phyloP scores from a whole-genome alignment of 2,888 invertebrate genomes.

The Synergus japonicus region DNA sequence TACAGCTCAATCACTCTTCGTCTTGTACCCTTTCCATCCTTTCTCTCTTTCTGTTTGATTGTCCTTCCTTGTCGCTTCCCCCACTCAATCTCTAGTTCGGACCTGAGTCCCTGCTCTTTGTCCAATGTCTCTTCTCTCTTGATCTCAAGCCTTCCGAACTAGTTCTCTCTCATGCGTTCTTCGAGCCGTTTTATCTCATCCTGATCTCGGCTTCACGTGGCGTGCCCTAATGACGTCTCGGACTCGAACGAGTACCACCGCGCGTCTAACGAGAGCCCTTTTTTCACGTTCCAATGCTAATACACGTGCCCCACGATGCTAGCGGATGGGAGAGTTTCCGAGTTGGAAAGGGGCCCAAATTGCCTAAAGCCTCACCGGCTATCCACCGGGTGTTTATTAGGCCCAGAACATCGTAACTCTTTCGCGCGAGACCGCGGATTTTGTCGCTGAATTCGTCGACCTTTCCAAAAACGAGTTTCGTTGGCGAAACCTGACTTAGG shows the following conservation, averaged over 20 bases:
- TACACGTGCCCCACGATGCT: slow-evolving; percentile 58
- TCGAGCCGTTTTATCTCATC: slow-evolving; percentile 63
- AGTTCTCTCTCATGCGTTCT: slow-evolving; percentile 46
- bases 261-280: slow-evolving; percentile 71
- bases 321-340: slow-evolving; percentile 3
- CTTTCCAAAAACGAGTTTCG: slow-evolving; percentile 28
- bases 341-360: slow-evolving; percentile 25
- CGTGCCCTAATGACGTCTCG: slow-evolving; percentile 75
- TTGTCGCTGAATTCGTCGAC: slow-evolving; percentile 41
- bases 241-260: slow-evolving; percentile 67
- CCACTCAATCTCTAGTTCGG: slow-evolving; percentile 29
- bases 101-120: slow-evolving; percentile 35
- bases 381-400: slow-evolving; percentile 30
- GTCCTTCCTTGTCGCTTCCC: slow-evolving; percentile 53
- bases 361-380: slow-evolving; percentile 14
- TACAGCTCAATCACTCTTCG: slow-evolving; percentile 77
- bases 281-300: slow-evolving; percentile 75
- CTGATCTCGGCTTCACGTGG: slow-evolving; percentile 73
- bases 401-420: slow-evolving; percentile 42
- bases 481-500: slow-evolving; percentile 18
- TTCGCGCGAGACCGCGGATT: slow-evolving; percentile 39
- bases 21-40: slow-evolving; percentile 67
- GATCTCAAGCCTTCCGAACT: slow-evolving; percentile 42
- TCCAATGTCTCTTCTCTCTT: slow-evolving; percentile 41
- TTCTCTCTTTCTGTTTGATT: slow-evolving; percentile 45